phyloP scores from a whole-genome alignment of 2,888 invertebrate species.

The Cerceris ruficornis region DNA sequence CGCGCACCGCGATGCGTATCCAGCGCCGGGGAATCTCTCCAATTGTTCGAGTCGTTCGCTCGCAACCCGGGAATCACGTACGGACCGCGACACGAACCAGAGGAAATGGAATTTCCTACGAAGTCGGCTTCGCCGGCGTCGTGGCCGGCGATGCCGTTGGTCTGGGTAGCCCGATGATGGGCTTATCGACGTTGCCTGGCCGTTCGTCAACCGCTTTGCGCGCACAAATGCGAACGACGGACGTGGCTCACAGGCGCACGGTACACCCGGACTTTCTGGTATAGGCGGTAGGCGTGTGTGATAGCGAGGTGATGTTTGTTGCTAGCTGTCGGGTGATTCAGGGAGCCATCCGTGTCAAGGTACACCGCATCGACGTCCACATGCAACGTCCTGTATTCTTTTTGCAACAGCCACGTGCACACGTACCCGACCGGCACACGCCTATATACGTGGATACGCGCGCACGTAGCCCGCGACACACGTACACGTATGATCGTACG shows the following conservation, averaged over 20 bases:
- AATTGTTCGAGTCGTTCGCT: conserved; percentile 25
- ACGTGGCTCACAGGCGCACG: conserved; percentile 15
- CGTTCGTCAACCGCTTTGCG: conserved; percentile 63
- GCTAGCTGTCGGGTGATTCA: conserved; percentile 79
- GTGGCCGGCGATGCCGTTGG: conserved; percentile 55
- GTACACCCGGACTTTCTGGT: conserved; percentile 12
- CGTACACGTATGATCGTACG: not conserved
- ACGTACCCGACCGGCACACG: conserved; percentile 46
- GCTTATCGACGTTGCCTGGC: conserved; percentile 71
- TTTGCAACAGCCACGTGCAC: conserved; percentile 72
- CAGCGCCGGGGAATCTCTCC: conserved; percentile 1
- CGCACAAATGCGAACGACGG: conserved; percentile 29
- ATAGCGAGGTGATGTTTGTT: conserved; percentile 78
- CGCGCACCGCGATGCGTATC: not conserved
- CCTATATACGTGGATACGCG: not conserved
- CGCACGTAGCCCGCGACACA: not conserved
- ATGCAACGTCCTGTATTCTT: conserved; percentile 78
- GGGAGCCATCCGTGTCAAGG: conserved; percentile 82
- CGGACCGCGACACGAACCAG: conserved; percentile 62
- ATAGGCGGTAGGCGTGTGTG: conserved; percentile 77
- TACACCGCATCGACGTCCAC: conserved; percentile 79
- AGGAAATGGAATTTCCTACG: conserved; percentile 75
- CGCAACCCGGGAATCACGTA: conserved; percentile 44
- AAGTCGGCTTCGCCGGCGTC: conserved; percentile 49
- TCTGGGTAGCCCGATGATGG: conserved; percentile 67